phyloP scores from a whole-genome alignment of 2,797 vertebrate species.

The Sebastes hubbsi region DNA sequence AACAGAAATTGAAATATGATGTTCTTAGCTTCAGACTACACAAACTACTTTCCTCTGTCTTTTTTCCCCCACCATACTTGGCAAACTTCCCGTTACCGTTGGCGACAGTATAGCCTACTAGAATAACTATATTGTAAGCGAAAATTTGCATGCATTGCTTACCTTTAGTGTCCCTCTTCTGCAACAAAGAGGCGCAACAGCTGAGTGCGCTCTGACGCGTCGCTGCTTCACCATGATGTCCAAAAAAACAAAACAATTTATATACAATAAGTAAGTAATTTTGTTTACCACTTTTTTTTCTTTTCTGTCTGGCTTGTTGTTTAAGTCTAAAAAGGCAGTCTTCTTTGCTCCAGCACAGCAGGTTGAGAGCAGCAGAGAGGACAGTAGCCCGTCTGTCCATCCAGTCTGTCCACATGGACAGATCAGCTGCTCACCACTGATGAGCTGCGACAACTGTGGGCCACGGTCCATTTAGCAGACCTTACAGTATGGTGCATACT shows the following conservation, averaged over 20 bases:
- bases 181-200: conserved; percentile 44
- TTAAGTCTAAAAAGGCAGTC: not conserved
- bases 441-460: conserved; percentile 43
- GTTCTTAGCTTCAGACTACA: not conserved
- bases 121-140: not conserved
- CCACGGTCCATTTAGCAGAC: conserved; percentile 27
- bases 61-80: not conserved
- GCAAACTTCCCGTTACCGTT: not conserved
- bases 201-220: conserved; percentile 43
- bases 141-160: conserved; percentile 13
- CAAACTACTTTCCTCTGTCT: not conserved
- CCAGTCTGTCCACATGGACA: not conserved
- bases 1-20: not conserved
- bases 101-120: not conserved
- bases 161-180: conserved; percentile 55
- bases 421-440: conserved; percentile 57
- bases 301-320: not conserved
- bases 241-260: not conserved
- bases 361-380: conserved; percentile 16
- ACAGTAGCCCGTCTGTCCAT: conserved; percentile 33
- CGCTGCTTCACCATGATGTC: conserved; percentile 67
- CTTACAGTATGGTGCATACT: not conserved
- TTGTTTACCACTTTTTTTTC: not conserved
- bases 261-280: not conserved
- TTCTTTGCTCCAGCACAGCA: conserved; percentile 4